Evolutionary conservation across 2,113 vertebrate genomes (phyloP).

Genomic region (Rhipidura dahli): DNA sequence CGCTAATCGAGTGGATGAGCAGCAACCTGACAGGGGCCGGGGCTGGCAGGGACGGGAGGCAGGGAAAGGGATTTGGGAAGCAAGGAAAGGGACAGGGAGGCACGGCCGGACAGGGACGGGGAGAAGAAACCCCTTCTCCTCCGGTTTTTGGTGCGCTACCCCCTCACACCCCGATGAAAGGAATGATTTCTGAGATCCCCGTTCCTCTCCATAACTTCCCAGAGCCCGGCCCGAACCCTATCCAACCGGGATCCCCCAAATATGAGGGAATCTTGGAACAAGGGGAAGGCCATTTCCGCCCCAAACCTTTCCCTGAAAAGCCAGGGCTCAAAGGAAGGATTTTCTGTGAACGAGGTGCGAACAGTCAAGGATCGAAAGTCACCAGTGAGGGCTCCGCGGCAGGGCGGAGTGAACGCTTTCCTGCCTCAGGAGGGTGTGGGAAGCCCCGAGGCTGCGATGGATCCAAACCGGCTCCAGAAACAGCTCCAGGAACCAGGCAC

Average conservation of each 20-base stretch:
- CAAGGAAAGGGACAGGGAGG: neutral
- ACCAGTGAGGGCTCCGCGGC: neutral
- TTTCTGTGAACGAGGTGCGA: neutral
- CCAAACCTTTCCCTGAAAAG: neutral
- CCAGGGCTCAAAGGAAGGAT: neutral
- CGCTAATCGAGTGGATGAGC: neutral
- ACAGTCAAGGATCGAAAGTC: accelerated
- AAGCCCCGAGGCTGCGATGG: accelerated
- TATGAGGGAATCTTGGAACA: neutral
- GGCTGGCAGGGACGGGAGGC: neutral
- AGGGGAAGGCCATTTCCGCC: neutral
- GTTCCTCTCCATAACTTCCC: neutral
- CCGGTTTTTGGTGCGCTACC: neutral
- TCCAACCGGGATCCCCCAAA: neutral
- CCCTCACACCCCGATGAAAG: too few relatives aligned
- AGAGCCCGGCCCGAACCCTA: neutral
- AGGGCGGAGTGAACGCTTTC: accelerated
- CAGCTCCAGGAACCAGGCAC: neutral
- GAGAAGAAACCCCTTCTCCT: neutral
- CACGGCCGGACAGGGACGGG: neutral
- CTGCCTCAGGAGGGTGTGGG: neutral
- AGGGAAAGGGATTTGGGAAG: neutral
- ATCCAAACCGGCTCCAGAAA: neutral
- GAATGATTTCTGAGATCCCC: neutral
- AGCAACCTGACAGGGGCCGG: neutral